Evolutionary conservation across 2,888 invertebrate genomes (phyloP), one percentile per base, ranked within the genome.

Genomic region (Octodonta nipae): DNA sequence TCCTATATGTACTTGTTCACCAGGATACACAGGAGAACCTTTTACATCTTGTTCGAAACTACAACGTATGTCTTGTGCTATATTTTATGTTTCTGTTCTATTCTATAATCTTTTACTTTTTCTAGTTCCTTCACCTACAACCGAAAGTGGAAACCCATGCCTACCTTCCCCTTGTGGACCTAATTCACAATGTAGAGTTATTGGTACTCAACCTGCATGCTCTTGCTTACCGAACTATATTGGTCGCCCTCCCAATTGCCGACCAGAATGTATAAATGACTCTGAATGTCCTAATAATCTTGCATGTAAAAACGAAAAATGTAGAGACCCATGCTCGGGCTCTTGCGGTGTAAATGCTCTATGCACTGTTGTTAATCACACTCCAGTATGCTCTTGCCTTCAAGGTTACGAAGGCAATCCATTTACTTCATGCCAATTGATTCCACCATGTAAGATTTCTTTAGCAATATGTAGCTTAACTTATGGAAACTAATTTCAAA

Each of bases 381-480:
- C 72, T 49, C 75, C 85, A 7, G 70, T 83, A 32, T 87, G 87
- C 51, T 75, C 77, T 36, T 89, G 89, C 55, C 73, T 78, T 42
- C 77, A 79, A 56, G 86, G 86, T 39, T 87, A 76, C 54, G 75
- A 76, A 40, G 88, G 88, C 30, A 82, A 89, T 58, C 78, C 87
- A 15, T 64, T 71, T 28, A 55, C 61, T 32, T 65, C 69, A 34
- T 79, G 79, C 47, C 42, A 39, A 39, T 41, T 55, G 34, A 50
- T 50, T 35, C 52, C 52, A 42, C 47, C 56, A 50, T 55, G 60
- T 60, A 61, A 61, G 61, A 52, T 34, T 13, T 31, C 10, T 26
- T 26, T 27, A 6, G 5, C n/a, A n/a, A n/a, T n/a, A n/a, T n/a
- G n/a, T n/a, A n/a, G n/a, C n/a, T n/a, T n/a, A n/a, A n/a, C n/a